Base-by-base conservation (phyloP, 1,140 invertebrate species). In the Liolophura sinensis region DNA sequence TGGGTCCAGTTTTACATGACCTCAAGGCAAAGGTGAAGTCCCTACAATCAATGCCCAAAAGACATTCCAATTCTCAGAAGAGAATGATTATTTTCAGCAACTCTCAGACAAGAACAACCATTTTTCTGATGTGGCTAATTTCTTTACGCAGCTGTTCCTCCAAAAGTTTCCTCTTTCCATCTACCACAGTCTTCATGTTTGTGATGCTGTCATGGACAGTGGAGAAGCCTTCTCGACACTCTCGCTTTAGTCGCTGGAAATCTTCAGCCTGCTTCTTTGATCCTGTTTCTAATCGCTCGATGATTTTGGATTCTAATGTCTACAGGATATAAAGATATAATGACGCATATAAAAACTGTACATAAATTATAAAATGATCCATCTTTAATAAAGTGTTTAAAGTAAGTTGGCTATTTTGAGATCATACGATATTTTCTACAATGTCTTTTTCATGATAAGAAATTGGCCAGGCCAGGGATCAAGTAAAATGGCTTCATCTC, bases 131-230 rank as follows among this genome's bases (percentile, higher is more conserved):
- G 65, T 80, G 75, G 46, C 73, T 71, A 22, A 84, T 78, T 68
- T 84, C 81, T 69, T 79, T 81, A 24, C 73, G 72, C 16, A 84
- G 72, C 64, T 80, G 78, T 61, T 84, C 78, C 48, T 81, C 81
- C 57, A 78, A 60, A 1, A 83, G 60, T 64, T 78, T 77, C 18
- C 74, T 65, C 65, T 79, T 82, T 40, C 80, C 80, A 54, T 84
- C 81, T 40, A 82, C 67, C 6, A 83, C 80, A 20, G 68, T 72
- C 57, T 83, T 82, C 67, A 81, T 79, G 67, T 83, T 82, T 56
- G 69, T 68, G 46, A 84, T 79, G 62, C 79, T 81, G 24, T 84
- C 82, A 65, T 83, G 82, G 15, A 84, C 75, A 11, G 79, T 76
- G 11, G 77, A 67, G 60, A 84, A 84, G 3, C 81, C 82, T 59